Evolutionary conservation across 2,797 vertebrate genomes (phyloP).

Genomic region (Coregonus ussuriensis): DNA sequence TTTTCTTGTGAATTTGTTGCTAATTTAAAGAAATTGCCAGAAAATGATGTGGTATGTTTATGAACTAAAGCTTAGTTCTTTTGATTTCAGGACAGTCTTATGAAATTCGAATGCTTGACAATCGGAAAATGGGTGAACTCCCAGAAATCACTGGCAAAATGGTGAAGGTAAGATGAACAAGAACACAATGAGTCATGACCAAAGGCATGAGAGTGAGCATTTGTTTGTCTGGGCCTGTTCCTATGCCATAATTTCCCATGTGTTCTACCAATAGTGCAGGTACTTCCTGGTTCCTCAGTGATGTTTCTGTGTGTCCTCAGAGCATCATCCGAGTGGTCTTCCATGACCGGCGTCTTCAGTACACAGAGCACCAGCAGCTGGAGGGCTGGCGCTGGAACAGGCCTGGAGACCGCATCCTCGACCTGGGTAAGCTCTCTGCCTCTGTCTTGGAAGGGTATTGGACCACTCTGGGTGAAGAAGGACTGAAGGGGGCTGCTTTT

Average conservation of each 20-base stretch:
- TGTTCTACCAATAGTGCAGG: not conserved
- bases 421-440: conserved; percentile 81
- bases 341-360: conserved; percentile 92
- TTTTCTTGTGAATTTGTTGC: conserved; percentile 20
- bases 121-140: conserved; percentile 94
- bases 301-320: conserved; percentile 61
- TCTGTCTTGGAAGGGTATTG: not conserved
- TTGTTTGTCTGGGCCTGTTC: not conserved
- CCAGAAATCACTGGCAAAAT: conserved; percentile 95
- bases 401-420: conserved; percentile 92
- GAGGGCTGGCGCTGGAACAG: conserved; percentile 97
- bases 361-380: conserved; percentile 95
- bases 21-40: not conserved
- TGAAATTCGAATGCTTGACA: conserved; percentile 98
- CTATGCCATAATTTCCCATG: not conserved
- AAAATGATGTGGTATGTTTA: not conserved
- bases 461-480: not conserved
- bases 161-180: conserved; percentile 86
- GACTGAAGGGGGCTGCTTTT: not conserved
- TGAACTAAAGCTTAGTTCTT: not conserved
- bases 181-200: not conserved
- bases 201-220: not conserved
- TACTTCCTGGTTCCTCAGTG: not conserved
- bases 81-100: conserved; percentile 91
- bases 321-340: conserved; percentile 97